phyloP scores from a whole-genome alignment of 2,113 vertebrate species.

The Aleadryas rufinucha region DNA sequence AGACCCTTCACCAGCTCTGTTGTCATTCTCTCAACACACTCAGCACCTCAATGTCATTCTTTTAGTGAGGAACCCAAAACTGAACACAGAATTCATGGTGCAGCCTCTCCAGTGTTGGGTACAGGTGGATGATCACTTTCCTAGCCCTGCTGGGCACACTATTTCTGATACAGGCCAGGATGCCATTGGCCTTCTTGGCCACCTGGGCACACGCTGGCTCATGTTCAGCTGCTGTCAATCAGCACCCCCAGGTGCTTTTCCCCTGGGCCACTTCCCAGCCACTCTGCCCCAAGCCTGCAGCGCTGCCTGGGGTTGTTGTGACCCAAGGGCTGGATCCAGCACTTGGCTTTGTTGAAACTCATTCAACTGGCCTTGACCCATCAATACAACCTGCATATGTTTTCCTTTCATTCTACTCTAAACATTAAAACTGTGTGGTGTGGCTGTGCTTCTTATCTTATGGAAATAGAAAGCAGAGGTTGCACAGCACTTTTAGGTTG shows the following conservation, averaged over 20 bases:
- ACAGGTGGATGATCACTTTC: too few relatives aligned
- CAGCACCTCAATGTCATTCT: not conserved
- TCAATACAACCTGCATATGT: not conserved
- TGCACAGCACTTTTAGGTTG: not conserved
- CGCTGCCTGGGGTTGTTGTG: not conserved
- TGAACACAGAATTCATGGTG: not conserved
- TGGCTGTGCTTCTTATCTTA: not conserved
- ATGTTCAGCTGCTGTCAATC: fast-evolving
- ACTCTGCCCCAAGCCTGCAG: not conserved
- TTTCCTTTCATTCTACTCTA: not conserved
- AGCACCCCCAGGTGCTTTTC: not conserved
- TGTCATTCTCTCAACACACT: too few relatives aligned
- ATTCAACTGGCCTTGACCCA: not conserved
- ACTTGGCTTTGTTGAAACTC: not conserved
- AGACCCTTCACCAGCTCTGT: not conserved
- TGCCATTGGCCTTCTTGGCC: not conserved
- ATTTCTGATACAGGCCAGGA: not conserved
- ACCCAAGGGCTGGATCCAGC: not conserved
- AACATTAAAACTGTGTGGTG: not conserved
- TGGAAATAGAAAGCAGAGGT: not conserved
- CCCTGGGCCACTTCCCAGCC: not conserved
- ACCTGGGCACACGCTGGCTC: not conserved
- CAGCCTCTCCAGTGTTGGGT: not conserved
- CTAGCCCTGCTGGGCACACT: not conserved
- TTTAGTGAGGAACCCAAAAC: not conserved